Conservation (phyloP, 2,797 vertebrate species). For the Thalassophryne amazonica region DNA sequence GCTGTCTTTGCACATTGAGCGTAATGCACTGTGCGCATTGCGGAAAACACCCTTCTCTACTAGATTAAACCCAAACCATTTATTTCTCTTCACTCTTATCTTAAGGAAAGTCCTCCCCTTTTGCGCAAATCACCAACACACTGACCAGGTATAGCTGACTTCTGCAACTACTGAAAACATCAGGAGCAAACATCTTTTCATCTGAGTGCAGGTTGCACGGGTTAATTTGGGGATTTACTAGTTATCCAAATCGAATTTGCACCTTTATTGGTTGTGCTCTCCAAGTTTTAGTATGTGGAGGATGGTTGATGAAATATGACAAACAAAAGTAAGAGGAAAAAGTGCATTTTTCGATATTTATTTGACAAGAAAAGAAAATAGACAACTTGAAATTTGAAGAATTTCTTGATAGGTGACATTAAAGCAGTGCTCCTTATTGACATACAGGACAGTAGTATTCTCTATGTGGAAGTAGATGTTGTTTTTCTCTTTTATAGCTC, state of each 20-base stretch:
- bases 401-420: conserved; percentile 35
- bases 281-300: not conserved
- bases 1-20: conserved; percentile 82
- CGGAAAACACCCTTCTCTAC: conserved; percentile 83
- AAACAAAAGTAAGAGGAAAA: not conserved
- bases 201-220: too few species aligned
- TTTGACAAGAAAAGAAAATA: too few species aligned
- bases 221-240: too few species aligned
- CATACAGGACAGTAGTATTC: conserved; percentile 66
- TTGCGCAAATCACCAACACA: conserved; percentile 83
- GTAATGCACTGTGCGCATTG: conserved; percentile 69
- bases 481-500: conserved; percentile 86
- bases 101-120: conserved; percentile 86
- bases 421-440: conserved; percentile 48
- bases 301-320: not conserved
- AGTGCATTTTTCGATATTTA: not conserved
- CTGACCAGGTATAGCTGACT: conserved; percentile 50
- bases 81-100: conserved; percentile 96
- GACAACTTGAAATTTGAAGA: too few species aligned
- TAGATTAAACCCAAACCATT: conserved; percentile 95
- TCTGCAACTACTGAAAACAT: too few species aligned
- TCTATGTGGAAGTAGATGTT: conserved; percentile 78
- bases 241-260: not conserved
- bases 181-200: too few species aligned
- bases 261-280: not conserved